Evolutionary conservation across 2,888 invertebrate species (phyloP).

Genomic region (Acronicta aceris): DNA sequence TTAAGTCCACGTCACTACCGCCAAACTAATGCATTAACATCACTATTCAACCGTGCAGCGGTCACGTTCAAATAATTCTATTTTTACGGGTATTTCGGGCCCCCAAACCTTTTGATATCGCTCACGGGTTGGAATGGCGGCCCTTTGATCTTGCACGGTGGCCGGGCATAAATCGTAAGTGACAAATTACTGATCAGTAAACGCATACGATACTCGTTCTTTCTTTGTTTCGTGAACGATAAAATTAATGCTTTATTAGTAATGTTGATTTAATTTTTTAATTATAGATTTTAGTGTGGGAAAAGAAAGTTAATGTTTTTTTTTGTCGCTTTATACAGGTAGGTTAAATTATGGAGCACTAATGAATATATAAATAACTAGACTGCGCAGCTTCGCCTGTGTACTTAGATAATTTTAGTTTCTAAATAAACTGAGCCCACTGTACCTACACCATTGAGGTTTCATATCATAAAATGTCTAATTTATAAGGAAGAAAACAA

Average conservation of each 20-base stretch:
- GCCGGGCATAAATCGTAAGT: slow-evolving; percentile 73
- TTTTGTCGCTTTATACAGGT: too few relatives aligned
- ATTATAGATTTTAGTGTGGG: slow-evolving; percentile 7
- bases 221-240: slow-evolving; percentile 53
- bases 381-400: too few relatives aligned
- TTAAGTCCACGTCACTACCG: background rate
- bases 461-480: too few relatives aligned
- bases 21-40: slow-evolving; percentile 12
- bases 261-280: slow-evolving; percentile 46
- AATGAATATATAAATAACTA: too few relatives aligned
- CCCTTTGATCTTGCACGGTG: slow-evolving; percentile 81
- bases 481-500: too few relatives aligned
- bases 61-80: slow-evolving; percentile 66
- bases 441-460: too few relatives aligned
- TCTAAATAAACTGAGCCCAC: too few relatives aligned
- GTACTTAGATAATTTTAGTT: too few relatives aligned
- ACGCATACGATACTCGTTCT: slow-evolving; percentile 43
- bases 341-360: too few relatives aligned
- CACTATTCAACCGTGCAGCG: slow-evolving; percentile 24
- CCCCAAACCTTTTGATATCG: slow-evolving; percentile 70
- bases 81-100: slow-evolving; percentile 65
- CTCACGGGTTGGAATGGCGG: slow-evolving; percentile 45
- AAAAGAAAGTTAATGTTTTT: too few relatives aligned
- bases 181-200: slow-evolving; percentile 75
- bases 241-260: slow-evolving; percentile 47